Conservation (phyloP, 2,797 vertebrate species). For the Tangara arthus region DNA sequence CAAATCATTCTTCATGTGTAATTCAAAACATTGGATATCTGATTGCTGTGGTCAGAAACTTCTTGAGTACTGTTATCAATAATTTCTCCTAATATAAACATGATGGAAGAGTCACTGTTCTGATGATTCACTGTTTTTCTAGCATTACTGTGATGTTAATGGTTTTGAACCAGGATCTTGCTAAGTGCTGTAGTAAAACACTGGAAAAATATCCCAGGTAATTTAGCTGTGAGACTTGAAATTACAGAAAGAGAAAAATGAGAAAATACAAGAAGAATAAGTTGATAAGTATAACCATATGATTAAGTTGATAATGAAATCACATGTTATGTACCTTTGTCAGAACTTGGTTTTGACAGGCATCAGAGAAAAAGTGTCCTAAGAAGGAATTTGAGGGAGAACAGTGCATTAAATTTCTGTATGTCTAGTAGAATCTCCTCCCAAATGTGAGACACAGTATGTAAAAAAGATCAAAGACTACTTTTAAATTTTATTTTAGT, state of each 20-base stretch:
- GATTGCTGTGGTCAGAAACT: background rate
- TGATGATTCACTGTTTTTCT: background rate
- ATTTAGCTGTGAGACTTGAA: background rate
- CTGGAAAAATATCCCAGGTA: background rate
- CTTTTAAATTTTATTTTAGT: background rate
- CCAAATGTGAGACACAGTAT: background rate
- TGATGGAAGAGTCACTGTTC: background rate
- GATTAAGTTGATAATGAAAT: background rate
- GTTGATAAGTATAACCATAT: background rate
- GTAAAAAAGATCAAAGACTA: background rate
- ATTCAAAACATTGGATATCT: background rate
- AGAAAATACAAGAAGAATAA: background rate
- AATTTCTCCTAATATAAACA: background rate
- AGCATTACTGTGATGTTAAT: background rate
- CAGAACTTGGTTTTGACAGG: background rate
- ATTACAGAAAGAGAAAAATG: background rate
- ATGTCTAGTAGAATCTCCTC: background rate
- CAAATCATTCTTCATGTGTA: background rate
- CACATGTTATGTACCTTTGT: background rate
- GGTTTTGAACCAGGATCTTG: background rate
- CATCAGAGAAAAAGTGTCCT: background rate
- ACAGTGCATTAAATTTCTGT: background rate
- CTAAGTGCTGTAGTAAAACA: background rate
- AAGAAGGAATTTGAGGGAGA: background rate
- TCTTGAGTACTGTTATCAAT: background rate